Conservation (phyloP, 2,888 invertebrate genomes). For the Acanthosepion pharaonis region DNA sequence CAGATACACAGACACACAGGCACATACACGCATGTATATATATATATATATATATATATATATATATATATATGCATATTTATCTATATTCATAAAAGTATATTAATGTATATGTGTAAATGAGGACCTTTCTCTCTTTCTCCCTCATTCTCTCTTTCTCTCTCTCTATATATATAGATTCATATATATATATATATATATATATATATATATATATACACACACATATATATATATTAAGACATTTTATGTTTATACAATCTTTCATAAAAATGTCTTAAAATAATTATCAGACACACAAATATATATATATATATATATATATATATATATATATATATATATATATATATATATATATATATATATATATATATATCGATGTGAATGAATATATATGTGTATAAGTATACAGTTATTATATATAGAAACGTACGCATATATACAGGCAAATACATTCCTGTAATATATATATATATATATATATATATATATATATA, state of each 20-base stretch:
- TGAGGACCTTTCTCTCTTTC: too few relatives aligned
- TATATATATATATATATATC: not conserved
- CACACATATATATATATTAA: not conserved
- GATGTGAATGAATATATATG: accelerated
- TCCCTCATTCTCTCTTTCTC: too few relatives aligned
- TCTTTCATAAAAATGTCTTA: too few relatives aligned
- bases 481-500: not conserved
- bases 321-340: not conserved
- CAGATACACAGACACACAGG: too few relatives aligned
- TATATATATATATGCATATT: not conserved
- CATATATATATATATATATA: not conserved
- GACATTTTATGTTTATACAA: too few relatives aligned
- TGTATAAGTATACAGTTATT: not conserved
- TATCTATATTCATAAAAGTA: too few relatives aligned
- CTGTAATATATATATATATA: not conserved
- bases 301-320: not conserved
- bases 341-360: not conserved
- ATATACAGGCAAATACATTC: not conserved
- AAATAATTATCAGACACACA: not conserved
- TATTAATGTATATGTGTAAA: not conserved
- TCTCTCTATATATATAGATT: not conserved
- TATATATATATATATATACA: not conserved
- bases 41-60: not conserved
- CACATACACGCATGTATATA: not conserved
- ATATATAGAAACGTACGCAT: not conserved